A percentile compares a stretch with the other conserved stretches of the same genome.
Evolutionary conservation across 2,888 invertebrate genomes (phyloP).

Genomic region (Sarcophaga caerulescens): DNA sequence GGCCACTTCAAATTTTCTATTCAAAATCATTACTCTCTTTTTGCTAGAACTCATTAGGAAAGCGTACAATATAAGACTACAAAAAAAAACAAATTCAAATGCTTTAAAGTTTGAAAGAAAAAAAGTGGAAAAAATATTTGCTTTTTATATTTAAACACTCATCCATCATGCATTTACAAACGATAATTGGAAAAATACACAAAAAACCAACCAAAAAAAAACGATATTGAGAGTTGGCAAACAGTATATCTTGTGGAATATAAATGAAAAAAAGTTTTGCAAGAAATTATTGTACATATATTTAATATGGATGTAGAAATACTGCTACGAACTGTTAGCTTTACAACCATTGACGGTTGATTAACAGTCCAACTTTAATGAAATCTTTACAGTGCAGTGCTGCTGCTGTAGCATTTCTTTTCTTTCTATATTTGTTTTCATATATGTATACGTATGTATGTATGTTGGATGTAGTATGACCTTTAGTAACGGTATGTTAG

Average conservation of each 20-base stretch:
- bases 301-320: background rate
- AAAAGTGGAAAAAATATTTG: too few relatives aligned
- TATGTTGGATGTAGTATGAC: constrained; percentile 33
- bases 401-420: background rate
- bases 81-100: background rate
- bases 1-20: constrained; percentile 19
- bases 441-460: background rate
- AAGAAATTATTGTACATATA: constrained; percentile 15
- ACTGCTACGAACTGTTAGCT: background rate
- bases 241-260: constrained; percentile 7
- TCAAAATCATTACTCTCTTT: constrained; percentile 22
- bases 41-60: constrained; percentile 52
- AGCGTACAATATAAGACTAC: background rate
- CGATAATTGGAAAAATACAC: constrained; percentile 23
- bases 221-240: constrained; percentile 28
- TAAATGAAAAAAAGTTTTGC: constrained; percentile 22
- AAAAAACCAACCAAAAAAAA: background rate
- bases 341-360: constrained; percentile 59
- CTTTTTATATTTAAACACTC: constrained; percentile 35
- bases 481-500: constrained; percentile 55
- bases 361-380: constrained; percentile 52
- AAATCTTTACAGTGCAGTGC: background rate
- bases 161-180: constrained; percentile 56
- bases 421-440: constrained; percentile 32
- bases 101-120: background rate